Conservation (phyloP, 2,888 invertebrate species). For the Formica aserva region DNA sequence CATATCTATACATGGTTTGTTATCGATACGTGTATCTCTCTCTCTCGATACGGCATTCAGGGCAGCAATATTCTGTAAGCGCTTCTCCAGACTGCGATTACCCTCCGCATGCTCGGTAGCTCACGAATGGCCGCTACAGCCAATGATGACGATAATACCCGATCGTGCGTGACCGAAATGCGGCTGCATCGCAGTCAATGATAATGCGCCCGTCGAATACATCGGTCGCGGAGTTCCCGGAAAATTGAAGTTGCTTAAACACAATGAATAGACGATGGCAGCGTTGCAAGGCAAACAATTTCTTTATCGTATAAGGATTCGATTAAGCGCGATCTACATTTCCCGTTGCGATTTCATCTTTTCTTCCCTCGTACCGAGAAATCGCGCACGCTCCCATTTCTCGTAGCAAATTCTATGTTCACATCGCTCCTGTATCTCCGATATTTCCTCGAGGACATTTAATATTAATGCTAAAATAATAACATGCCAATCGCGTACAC, state of each 20-base stretch:
- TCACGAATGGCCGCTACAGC: constrained; percentile 73
- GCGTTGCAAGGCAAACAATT: constrained; percentile 6
- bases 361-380: too few relatives aligned
- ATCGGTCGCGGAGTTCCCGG: constrained; percentile 59
- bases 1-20: constrained; percentile 36
- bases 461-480: constrained; percentile 9
- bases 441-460: background rate
- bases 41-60: constrained; percentile 56
- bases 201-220: constrained; percentile 64
- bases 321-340: background rate
- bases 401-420: background rate
- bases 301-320: constrained; percentile 20
- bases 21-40: constrained; percentile 66
- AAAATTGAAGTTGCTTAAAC: constrained; percentile 54
- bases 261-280: constrained; percentile 21
- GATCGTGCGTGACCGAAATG: constrained; percentile 78
- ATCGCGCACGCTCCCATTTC: background rate
- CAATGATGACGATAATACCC: constrained; percentile 77
- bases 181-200: constrained; percentile 64
- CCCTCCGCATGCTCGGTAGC: constrained; percentile 69
- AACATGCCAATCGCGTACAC: background rate
- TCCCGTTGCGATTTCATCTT: background rate
- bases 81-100: constrained; percentile 71
- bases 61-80: constrained; percentile 71
- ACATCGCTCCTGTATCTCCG: background rate